Evolutionary conservation across 1,140 invertebrate species (phyloP), one percentile per base, ranked within the genome.

Genomic region (Panonychus citri): DNA sequence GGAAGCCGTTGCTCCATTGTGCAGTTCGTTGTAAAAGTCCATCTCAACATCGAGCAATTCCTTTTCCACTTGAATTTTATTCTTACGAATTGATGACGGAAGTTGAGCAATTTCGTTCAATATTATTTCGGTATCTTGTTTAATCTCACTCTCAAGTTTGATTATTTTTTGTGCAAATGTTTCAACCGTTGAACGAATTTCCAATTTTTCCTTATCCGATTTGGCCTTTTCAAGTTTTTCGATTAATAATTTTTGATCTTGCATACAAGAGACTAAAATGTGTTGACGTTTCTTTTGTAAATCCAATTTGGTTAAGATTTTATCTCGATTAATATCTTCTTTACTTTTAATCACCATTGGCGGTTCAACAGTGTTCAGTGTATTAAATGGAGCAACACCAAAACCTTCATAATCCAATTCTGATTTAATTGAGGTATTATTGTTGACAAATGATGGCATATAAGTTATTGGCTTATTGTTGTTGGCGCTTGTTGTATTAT

Each of bases 11-110:
- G 78, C 78, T 0, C 81, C 81, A 63, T 79, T 78, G 65, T 83
- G 81, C 64, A 85, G 80, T 59, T 82, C 82, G 2, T 79, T 82
- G 64, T 86, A 84, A 55, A 88, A 71, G 67, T 90, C 86, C 61
- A 90, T 68, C 69, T 90, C 86, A 1, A 82, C 82, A 64, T 90
- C 86, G 19, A 90, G 68, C 42, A 90, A 79, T 66, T 88, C 83
- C 64, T 81, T 82, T 66, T 84, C 79, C 0, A 81, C 74, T 68
- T 85, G 75, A 43, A 66, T 50, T 39, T 57, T 52, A 17, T 24
- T 40, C 34, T 53, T 57, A 5, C 37, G 39, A n/a, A 10, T n/a
- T 5, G 50, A 42, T 42, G 30, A 24, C 15, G 40, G 25, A 5
- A 28, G 28, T 25, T 54, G 26, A 10, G 43, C 26, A n/a, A 37